phyloP scores from a whole-genome alignment of 2,113 vertebrate genomes.

The Cyprinodon tularosa region DNA sequence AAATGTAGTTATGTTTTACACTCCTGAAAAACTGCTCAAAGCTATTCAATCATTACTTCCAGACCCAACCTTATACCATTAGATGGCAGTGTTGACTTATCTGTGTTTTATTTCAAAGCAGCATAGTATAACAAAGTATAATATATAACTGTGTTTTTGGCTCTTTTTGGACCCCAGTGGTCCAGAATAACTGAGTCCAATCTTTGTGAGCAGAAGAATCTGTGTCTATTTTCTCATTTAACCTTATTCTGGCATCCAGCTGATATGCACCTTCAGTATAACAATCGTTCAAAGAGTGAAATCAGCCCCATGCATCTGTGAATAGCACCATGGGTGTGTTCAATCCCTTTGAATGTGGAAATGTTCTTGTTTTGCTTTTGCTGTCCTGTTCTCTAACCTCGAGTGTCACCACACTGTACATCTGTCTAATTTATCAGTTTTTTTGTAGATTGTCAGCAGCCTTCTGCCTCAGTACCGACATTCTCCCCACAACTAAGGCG shows the following conservation, averaged over 20 bases:
- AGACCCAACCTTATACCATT: neutral
- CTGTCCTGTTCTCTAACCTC: constrained; percentile 79
- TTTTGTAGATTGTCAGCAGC: constrained; percentile 99
- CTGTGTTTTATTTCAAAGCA: neutral
- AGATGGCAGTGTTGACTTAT: constrained; percentile 47
- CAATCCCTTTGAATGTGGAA: constrained; percentile 48
- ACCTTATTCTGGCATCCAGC: neutral
- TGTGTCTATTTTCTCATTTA: neutral
- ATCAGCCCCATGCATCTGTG: neutral
- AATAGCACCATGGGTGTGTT: neutral
- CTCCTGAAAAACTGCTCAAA: neutral
- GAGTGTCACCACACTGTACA: constrained; percentile 92
- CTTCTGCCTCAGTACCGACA: constrained; percentile 97
- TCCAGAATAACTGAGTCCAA: neutral
- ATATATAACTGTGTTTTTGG: neutral
- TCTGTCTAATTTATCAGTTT: constrained; percentile 99
- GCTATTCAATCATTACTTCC: neutral
- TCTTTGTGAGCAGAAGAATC: constrained; percentile 38
- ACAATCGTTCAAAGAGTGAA: neutral
- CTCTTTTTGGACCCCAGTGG: neutral
- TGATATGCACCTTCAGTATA: neutral
- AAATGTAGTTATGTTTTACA: constrained; percentile 24
- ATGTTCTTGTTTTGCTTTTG: constrained; percentile 76
- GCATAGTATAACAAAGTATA: neutral
- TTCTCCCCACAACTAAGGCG: constrained; percentile 93